Evolutionary conservation across 2,888 invertebrate genomes (phyloP), one percentile per base, ranked within the genome.

Genomic region (Phlogophora meticulosa): DNA sequence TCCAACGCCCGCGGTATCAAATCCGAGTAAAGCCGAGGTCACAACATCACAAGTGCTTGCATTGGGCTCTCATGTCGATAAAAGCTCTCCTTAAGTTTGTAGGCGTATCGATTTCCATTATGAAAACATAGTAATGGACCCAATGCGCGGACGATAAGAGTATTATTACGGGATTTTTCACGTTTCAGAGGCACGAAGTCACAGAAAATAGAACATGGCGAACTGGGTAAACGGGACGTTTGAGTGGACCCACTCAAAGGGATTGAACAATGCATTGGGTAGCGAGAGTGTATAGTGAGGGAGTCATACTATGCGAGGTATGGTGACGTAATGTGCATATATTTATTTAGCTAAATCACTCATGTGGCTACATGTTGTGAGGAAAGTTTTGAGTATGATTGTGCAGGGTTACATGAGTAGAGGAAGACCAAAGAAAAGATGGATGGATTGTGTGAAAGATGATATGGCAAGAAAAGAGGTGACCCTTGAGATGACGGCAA

Each of bases 81-180:
- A 86, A 87, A 80, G 86, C 85, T 84, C 86, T 88, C 85, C 78
- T 85, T 83, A 83, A 87, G 85, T 88, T 90, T 90, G 83, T 86
- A 81, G 81, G 67, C 70, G 85, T 91, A 92, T 92, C 84, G 92
- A 92, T 92, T 91, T 91, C 90, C 87, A 89, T 90, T 90, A 89
- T 83, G 87, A 89, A 89, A 91, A 89, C 88, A 88, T 75, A 84
- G 85, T 91, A 91, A 89, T 88, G 85, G 87, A 85, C 79, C 82
- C 83, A 86, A 84, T 85, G 70, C 68, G 68, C 58, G 56, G 48
- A 72, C 80, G 83, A 82, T 86, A 86, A 87, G 80, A 85, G 82
- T 79, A 83, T 87, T 84, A 82, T 65, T 72, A 72, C 74, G 73
- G 72, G 77, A 79, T 79, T 82, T 75, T 72, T 71, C 75, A 78